Evolutionary conservation across 23 tunicate genomes (phyloP).

Genomic region (Clavelina lepadiformis): DNA sequence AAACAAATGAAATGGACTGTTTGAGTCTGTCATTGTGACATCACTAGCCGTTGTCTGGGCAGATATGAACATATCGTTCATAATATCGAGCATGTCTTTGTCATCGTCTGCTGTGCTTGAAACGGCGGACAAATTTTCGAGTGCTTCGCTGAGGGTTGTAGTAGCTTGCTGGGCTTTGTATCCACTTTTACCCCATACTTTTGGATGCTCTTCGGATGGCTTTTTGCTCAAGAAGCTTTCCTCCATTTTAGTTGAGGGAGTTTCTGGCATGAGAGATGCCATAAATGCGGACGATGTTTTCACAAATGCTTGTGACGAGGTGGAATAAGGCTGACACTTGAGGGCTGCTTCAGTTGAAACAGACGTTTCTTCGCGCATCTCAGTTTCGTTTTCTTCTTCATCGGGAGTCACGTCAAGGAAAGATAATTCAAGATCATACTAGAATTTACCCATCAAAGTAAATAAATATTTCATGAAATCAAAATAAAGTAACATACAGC

Average conservation of each 20-base stretch:
- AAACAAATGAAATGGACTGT: no score
- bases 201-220: background rate
- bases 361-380: background rate
- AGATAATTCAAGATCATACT: slow-evolving; percentile 24
- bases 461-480: background rate
- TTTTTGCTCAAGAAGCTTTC: slow-evolving; percentile 31
- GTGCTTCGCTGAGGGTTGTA: slow-evolving; percentile 12
- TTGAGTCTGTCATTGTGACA: no score
- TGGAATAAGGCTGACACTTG: slow-evolving; percentile 7
- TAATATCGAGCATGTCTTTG: slow-evolving; percentile 9
- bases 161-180: slow-evolving; percentile 2
- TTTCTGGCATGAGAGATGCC: slow-evolving; percentile 5
- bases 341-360: background rate
- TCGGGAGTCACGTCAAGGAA: background rate
- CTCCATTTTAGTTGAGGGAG: background rate
- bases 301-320: slow-evolving; percentile 1
- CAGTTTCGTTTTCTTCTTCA: slow-evolving; percentile 6
- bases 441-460: background rate
- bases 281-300: slow-evolving; percentile 10
- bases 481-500: no score
- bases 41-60: no score
- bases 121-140: slow-evolving; percentile 14
- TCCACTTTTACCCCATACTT: slow-evolving; percentile 16
- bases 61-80: slow-evolving; percentile 17
- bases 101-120: background rate